Conservation (phyloP, 2,888 invertebrate genomes). For the Tetragnatha montana region DNA sequence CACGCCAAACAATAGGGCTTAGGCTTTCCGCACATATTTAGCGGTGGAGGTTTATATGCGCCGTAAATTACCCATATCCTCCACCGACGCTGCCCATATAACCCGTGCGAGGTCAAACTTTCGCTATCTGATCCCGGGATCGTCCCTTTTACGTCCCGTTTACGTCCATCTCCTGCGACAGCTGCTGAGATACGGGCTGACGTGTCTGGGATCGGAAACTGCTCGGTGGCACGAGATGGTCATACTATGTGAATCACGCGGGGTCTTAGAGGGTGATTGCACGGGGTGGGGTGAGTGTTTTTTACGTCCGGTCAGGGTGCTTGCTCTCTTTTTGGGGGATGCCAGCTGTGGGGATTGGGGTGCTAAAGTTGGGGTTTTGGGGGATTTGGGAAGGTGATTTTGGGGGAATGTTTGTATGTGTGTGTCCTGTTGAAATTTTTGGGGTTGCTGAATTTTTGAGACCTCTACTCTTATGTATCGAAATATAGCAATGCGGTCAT, state of each 20-base stretch:
- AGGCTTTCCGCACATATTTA: not conserved
- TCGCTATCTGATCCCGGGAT: not conserved
- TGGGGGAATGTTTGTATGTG: no score
- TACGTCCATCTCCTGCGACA: conserved; percentile 48
- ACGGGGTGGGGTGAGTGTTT: not conserved
- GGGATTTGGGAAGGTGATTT: no score
- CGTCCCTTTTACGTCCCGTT: conserved; percentile 26
- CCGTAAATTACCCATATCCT: not conserved
- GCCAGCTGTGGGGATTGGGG: no score
- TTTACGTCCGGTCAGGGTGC: not conserved
- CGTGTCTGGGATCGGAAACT: conserved; percentile 48
- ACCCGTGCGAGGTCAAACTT: not conserved
- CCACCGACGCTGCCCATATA: not conserved
- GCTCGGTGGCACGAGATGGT: conserved; percentile 7
- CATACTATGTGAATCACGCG: conserved; percentile 5
- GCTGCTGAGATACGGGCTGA: conserved; percentile 56
- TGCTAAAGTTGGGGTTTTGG: no score
- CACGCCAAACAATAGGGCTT: not conserved
- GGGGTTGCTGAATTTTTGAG: no score
- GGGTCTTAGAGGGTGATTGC: conserved; percentile 12
- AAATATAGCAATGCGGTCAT: no score
- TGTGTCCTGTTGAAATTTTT: no score
- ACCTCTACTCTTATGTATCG: no score
- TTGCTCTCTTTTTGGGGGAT: no score
- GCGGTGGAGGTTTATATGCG: not conserved